Evolutionary conservation across 1,140 invertebrate species (phyloP), one percentile per base, ranked within the genome.

Genomic region (Chlorops oryzae): DNA sequence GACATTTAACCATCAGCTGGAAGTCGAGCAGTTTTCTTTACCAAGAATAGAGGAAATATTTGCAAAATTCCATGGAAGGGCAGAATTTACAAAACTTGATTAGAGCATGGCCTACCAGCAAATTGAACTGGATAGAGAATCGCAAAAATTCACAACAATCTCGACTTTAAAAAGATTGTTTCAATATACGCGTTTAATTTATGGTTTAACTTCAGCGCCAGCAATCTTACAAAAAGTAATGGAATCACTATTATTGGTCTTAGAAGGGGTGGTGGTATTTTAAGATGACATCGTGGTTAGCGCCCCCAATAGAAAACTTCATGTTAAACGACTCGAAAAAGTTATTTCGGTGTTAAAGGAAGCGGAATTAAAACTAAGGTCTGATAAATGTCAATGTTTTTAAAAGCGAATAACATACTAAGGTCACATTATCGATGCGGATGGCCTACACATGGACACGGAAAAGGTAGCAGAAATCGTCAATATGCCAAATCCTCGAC

Each of bases 321-420:
- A n/a, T n/a, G n/a, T n/a, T n/a, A n/a, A n/a, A n/a, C n/a, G n/a
- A n/a, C n/a, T n/a, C n/a, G n/a, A n/a, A n/a, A n/a, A n/a, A n/a
- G n/a, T n/a, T n/a, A n/a, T n/a, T n/a, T n/a, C n/a, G n/a, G n/a
- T n/a, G n/a, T n/a, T n/a, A n/a, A n/a, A n/a, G n/a, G n/a, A n/a
- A n/a, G n/a, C n/a, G n/a, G n/a, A n/a, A n/a, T 54, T 78, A 23
- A 74, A 75, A 57, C 18, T 76, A 20, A 66, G 77, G 58, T 68
- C 70, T 0, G 60, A 65, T 15, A 77, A 78, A 61, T 77, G 74
- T 47, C 61, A 73, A 48, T 77, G 77, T n/a, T n/a, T 32, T n/a
- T n/a, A 57, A 65, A 37, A 66, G 37, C 65, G 74, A 65, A 59
- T 75, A 13, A 40, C 57, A 12, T 75, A 76, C 56, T 55, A 78